These are phyloP conservation scores for Hafferia zeledoni DNA, from an alignment of 2,797 vertebrate species.

Conservation along the genomic window DNA sequence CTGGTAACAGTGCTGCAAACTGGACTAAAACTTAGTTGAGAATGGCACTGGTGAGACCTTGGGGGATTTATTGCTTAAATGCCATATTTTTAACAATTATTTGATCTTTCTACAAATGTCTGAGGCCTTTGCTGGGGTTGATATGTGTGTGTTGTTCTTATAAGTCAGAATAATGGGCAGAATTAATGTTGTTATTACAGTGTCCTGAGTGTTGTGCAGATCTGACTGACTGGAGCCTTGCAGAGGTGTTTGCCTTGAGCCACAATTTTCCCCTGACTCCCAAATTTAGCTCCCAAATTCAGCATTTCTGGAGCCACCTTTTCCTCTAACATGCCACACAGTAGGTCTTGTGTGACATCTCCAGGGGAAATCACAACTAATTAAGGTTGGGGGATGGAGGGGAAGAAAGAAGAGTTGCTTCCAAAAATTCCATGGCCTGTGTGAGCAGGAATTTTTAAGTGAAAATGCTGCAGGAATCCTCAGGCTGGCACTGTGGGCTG, in stretches of 20 bases:
- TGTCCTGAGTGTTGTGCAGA: not conserved
- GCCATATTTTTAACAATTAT: not conserved
- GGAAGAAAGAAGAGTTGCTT: not conserved
- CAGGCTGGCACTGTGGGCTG: not conserved
- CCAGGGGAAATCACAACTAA: not conserved
- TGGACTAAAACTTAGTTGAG: not conserved
- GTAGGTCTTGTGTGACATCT: not conserved
- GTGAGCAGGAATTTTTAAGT: not conserved
- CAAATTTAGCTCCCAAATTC: not conserved
- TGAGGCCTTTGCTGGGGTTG: not conserved
- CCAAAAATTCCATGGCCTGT: not conserved
- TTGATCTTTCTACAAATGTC: not conserved
- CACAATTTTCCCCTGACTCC: not conserved
- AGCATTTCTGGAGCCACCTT: not conserved
- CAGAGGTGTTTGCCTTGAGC: not conserved
- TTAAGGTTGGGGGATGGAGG: not conserved
- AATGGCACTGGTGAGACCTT: not conserved
- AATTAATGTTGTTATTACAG: not conserved
- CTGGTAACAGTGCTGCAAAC: not conserved
- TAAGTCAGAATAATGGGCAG: not conserved
- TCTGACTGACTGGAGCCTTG: not conserved
- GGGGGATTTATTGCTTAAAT: not conserved
- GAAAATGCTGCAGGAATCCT: not conserved
- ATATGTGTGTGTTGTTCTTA: accelerated
- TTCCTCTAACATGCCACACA: accelerated